Conservation (phyloP, 2,113 vertebrate species). For the Taurulus bubalis region DNA sequence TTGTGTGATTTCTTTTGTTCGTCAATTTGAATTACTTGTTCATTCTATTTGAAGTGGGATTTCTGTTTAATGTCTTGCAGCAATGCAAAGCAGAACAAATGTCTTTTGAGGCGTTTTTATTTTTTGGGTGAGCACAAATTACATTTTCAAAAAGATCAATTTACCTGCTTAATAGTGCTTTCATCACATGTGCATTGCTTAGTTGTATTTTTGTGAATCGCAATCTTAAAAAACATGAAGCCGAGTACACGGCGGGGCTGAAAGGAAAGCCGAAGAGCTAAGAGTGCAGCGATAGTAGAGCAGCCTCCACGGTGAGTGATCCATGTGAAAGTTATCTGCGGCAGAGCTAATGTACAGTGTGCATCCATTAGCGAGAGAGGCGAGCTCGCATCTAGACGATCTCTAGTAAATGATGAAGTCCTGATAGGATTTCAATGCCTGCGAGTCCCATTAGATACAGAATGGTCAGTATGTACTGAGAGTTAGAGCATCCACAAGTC, state of each 20-base stretch:
- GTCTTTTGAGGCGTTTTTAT: neutral
- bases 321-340: conserved; percentile 71
- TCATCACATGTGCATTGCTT: neutral
- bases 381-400: conserved; percentile 63
- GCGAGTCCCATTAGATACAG: conserved; percentile 75
- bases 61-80: conserved; percentile 18
- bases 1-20: conserved; percentile 35
- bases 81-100: conserved; percentile 17
- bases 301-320: conserved; percentile 63
- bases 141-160: neutral
- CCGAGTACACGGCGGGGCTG: neutral
- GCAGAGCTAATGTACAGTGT: conserved; percentile 73
- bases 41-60: conserved; percentile 15
- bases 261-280: conserved; percentile 22
- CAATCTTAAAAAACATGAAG: conserved; percentile 12
- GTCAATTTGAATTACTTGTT: conserved; percentile 23
- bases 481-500: conserved; percentile 75
- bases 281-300: conserved; percentile 56
- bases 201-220: neutral
- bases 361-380: conserved; percentile 75
- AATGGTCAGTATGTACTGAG: conserved; percentile 67
- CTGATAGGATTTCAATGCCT: conserved; percentile 79
- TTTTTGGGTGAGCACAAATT: too few relatives aligned
- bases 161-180: neutral
- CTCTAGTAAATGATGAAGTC: conserved; percentile 74